These are phyloP conservation scores for Crenichthys baileyi DNA, from an alignment of 2,797 vertebrate species.

Conservation along the genomic window DNA sequence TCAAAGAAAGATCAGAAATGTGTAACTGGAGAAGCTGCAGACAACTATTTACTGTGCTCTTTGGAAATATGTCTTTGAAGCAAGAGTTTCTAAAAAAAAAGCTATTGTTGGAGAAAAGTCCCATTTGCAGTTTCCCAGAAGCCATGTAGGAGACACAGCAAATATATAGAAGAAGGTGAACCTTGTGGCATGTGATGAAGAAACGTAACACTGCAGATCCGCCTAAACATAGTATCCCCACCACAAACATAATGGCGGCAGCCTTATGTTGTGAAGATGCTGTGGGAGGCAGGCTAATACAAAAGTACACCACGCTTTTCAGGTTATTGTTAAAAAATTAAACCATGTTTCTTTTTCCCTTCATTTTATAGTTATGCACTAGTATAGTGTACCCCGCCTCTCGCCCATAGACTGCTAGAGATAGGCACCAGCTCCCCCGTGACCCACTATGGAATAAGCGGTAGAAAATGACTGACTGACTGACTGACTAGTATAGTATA, in stretches of 20 bases:
- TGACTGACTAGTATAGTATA: too few species aligned
- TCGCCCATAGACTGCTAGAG: too few species aligned
- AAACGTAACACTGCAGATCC: not conserved
- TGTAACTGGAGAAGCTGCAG: too few species aligned
- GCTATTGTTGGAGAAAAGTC: not conserved
- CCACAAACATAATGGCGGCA: not conserved
- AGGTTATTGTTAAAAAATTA: not conserved
- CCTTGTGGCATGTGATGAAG: not conserved
- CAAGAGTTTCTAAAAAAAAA: too few species aligned
- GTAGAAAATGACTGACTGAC: too few species aligned
- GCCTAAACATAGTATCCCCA: not conserved
- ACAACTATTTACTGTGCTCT: too few species aligned
- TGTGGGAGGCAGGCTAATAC: too few species aligned
- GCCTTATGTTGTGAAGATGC: not conserved
- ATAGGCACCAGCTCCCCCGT: too few species aligned
- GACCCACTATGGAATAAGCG: too few species aligned
- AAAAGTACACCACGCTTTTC: not conserved
- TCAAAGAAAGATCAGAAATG: too few species aligned
- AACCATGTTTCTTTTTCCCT: not conserved
- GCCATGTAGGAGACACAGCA: not conserved
- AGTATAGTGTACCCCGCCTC: too few species aligned
- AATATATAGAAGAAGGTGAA: not conserved
- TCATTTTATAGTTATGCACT: not conserved
- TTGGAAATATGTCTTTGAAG: too few species aligned
- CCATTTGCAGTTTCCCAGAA: not conserved